A percentile compares a stretch with the other conserved stretches of the same genome.
These are phyloP conservation scores for Clepsis dumicolana DNA, from an alignment of 2,888 invertebrate genomes.

Conservation along the genomic window DNA sequence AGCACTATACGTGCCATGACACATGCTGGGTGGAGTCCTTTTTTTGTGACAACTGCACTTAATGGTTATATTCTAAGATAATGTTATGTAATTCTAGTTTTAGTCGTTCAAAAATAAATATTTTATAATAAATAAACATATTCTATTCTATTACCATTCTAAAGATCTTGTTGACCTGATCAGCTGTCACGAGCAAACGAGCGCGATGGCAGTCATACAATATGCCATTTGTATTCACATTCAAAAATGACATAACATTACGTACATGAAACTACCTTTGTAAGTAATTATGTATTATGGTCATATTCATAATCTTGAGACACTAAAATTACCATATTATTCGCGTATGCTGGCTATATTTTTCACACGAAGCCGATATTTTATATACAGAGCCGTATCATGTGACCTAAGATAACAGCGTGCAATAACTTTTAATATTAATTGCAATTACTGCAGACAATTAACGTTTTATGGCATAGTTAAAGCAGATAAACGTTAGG, in stretches of 20 bases:
- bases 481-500: constrained; percentile 57
- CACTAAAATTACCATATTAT: neutral
- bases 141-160: too few relatives aligned
- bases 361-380: constrained; percentile 27
- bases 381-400: constrained; percentile 31
- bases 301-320: neutral
- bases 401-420: constrained; percentile 57
- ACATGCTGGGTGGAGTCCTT: too few relatives aligned
- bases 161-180: neutral
- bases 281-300: neutral
- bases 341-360: neutral
- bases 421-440: constrained; percentile 81
- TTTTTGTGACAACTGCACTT: too few relatives aligned
- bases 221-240: neutral
- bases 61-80: too few relatives aligned
- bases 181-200: neutral
- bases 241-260: neutral
- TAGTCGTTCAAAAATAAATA: too few relatives aligned
- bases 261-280: neutral
- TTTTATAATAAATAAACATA: too few relatives aligned
- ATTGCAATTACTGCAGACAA: constrained; percentile 76
- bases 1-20: too few relatives aligned
- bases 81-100: too few relatives aligned
- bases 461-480: constrained; percentile 73
- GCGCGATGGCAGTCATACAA: neutral